These are phyloP conservation scores for Bungarus multicinctus DNA, from an alignment of 2,113 vertebrate genomes.

Conservation along the genomic window DNA sequence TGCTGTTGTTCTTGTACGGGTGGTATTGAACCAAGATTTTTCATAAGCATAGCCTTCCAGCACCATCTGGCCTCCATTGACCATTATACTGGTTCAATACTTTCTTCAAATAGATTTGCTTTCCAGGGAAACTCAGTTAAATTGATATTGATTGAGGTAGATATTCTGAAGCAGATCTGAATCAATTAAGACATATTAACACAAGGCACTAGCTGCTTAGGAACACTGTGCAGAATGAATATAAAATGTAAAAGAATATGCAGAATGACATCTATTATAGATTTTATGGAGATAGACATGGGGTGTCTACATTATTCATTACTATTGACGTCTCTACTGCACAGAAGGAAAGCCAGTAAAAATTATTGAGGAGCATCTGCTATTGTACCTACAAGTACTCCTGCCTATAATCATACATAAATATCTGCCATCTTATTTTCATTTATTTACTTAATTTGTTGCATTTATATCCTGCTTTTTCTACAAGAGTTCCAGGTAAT, in stretches of 20 bases:
- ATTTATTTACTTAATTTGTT: not conserved
- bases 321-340: slow-evolving; percentile 3
- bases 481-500: not conserved
- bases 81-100: not conserved
- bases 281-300: not conserved
- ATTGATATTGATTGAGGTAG: slow-evolving; percentile 13
- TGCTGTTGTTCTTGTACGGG: not conserved
- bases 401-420: not conserved
- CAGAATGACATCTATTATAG: not conserved
- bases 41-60: not conserved
- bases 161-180: slow-evolving; percentile 9
- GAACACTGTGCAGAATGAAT: not conserved
- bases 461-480: not conserved
- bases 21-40: not conserved
- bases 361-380: not conserved
- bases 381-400: not conserved
- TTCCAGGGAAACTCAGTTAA: not conserved
- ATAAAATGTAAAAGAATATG: not conserved
- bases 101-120: slow-evolving; percentile 12
- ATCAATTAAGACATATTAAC: not conserved
- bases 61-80: slow-evolving; percentile 5
- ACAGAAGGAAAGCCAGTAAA: not conserved
- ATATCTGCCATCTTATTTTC: not conserved
- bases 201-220: rapidly evolving
- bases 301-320: not conserved